phyloP scores from a whole-genome alignment of 2,888 invertebrate genomes.

The Eugnorisma glareosa region DNA sequence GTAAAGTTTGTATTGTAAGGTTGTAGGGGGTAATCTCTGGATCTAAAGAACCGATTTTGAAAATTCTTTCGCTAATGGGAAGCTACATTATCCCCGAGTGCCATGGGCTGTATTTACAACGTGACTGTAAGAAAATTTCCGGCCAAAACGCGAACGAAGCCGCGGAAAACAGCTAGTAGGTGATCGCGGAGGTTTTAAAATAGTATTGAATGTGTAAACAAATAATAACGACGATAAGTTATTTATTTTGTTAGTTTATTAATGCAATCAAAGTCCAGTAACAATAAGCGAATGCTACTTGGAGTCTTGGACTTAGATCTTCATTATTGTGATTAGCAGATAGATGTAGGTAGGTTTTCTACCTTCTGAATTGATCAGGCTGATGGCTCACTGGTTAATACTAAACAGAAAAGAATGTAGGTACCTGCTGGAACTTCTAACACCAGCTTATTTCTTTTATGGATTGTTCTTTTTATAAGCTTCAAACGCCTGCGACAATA shows the following conservation, averaged over 20 bases:
- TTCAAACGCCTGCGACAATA: background rate
- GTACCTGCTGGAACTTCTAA: background rate
- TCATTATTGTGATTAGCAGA: slow-evolving; percentile 4
- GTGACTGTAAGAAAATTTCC: too few species aligned
- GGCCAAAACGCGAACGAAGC: too few species aligned
- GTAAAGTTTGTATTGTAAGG: too few species aligned
- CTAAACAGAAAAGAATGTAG: too few species aligned
- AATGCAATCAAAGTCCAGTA: background rate
- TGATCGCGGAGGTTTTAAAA: background rate
- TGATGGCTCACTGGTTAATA: too few species aligned
- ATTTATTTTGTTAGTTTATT: slow-evolving; percentile 1
- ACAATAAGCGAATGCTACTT: background rate
- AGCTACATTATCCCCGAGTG: too few species aligned
- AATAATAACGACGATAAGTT: background rate
- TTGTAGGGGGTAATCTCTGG: too few species aligned
- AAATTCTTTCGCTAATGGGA: too few species aligned
- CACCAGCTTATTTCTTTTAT: background rate
- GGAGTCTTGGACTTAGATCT: slow-evolving; percentile 19
- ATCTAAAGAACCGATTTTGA: too few species aligned
- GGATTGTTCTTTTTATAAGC: background rate
- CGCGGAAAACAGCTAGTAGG: too few species aligned
- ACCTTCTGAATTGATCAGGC: too few species aligned
- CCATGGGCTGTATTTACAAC: too few species aligned
- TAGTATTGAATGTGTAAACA: background rate
- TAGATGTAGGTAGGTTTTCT: background rate